These are phyloP conservation scores for Synanthedon formicaeformis DNA, from an alignment of 2,888 invertebrate species.

Conservation along the genomic window DNA sequence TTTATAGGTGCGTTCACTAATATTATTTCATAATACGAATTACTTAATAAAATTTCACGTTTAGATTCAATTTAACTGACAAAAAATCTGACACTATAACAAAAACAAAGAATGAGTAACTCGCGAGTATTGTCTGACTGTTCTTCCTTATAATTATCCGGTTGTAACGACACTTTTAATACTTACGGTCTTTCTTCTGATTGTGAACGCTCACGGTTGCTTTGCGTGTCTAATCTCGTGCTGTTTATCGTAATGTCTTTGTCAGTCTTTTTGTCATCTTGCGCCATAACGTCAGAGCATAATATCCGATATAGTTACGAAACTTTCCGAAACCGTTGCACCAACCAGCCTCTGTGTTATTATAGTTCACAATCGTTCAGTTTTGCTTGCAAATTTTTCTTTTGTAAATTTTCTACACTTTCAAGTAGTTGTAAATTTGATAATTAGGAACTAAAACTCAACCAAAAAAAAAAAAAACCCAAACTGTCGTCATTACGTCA, in stretches of 20 bases:
- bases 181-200: conserved; percentile 22
- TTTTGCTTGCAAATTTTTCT: conserved; percentile 1
- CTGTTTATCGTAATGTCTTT: conserved; percentile 5
- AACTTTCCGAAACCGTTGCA: conserved; percentile 13
- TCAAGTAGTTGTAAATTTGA: conserved; percentile 2
- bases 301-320: conserved; percentile 12
- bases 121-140: no score
- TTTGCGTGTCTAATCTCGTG: conserved; percentile 9
- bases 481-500: conserved; percentile 22
- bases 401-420: conserved; percentile 8
- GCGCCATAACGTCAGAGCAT: conserved; percentile 5
- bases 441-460: conserved; percentile 10
- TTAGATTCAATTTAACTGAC: no score
- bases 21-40: no score
- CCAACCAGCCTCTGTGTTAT: conserved; percentile 4
- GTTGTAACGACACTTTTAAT: conserved; percentile 1
- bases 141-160: no score
- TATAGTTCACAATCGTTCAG: neutral
- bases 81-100: no score
- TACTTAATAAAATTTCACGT: no score
- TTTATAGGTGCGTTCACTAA: no score
- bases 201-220: conserved; percentile 12
- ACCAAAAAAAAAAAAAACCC: conserved; percentile 16
- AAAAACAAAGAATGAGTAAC: no score
- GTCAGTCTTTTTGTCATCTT: conserved; percentile 14